Evolutionary conservation across 2,113 vertebrate species (phyloP).

Genomic region (Taurulus bubalis): DNA sequence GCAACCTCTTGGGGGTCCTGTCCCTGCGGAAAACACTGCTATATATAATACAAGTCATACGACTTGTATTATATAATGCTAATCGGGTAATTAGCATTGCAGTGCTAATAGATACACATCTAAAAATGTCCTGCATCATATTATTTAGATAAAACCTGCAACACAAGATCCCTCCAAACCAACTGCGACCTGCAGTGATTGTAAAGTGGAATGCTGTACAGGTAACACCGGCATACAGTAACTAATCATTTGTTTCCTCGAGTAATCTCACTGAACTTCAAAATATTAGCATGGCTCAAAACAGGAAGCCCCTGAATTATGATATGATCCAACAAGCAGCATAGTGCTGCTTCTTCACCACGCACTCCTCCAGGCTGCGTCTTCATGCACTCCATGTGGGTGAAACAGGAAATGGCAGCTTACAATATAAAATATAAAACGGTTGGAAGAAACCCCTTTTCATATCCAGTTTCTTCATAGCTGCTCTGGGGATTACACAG

Average conservation of each 20-base stretch:
- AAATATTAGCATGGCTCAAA: constrained; percentile 26
- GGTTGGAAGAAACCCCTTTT: constrained; percentile 42
- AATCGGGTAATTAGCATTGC: too few relatives aligned
- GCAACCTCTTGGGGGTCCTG: not conserved
- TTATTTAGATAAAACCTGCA: not conserved
- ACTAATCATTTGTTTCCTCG: not conserved
- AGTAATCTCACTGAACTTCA: constrained; percentile 15
- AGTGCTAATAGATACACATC: too few relatives aligned
- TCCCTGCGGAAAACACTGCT: not conserved
- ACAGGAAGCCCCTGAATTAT: constrained; percentile 18
- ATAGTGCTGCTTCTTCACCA: not conserved
- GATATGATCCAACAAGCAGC: not conserved
- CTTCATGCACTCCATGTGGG: not conserved
- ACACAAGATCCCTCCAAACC: not conserved
- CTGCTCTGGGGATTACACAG: constrained; percentile 41
- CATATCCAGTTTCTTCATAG: constrained; percentile 54
- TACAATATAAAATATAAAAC: constrained; percentile 14
- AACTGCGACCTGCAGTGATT: not conserved
- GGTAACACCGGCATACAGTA: not conserved
- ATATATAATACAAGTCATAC: not conserved
- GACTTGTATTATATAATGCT: too few relatives aligned
- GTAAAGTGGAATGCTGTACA: not conserved
- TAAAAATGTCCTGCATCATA: not conserved
- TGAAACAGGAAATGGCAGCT: constrained; percentile 28
- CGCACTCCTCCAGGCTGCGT: not conserved